These are phyloP conservation scores for Vanessa tameamea DNA, from an alignment of 1,140 invertebrate species.

Conservation along the genomic window DNA sequence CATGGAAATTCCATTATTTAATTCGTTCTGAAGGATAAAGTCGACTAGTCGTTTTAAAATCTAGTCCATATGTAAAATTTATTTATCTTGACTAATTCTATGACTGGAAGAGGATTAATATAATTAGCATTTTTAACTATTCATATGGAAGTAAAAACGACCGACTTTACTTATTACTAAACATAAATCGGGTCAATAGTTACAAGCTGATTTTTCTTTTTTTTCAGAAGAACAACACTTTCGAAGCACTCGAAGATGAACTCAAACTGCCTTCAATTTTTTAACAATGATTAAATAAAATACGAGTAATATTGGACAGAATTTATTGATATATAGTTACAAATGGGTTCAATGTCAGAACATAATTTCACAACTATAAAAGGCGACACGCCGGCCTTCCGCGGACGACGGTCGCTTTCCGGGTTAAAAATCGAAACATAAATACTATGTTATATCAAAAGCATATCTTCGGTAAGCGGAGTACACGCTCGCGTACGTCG, in stretches of 20 bases:
- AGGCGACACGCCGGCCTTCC: conserved; percentile 5
- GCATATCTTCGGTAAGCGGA: conserved; percentile 63
- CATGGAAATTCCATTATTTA: too few relatives aligned
- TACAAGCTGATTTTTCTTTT: background rate
- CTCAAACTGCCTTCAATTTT: conserved; percentile 2
- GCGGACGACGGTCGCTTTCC: conserved; percentile 30
- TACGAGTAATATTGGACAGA: conserved; percentile 66
- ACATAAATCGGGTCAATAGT: too few relatives aligned
- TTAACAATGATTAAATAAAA: conserved; percentile 8
- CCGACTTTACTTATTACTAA: too few relatives aligned
- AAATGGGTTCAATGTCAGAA: conserved; percentile 68
- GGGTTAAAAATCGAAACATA: conserved; percentile 75
- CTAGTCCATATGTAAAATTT: too few relatives aligned
- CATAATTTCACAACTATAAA: conserved; percentile 52
- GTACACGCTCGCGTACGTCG: conserved; percentile 48
- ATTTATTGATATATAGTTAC: conserved; percentile 76
- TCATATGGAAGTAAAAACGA: too few relatives aligned
- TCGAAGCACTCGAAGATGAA: background rate
- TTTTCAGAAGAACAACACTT: conserved; percentile 19
- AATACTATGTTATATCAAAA: conserved; percentile 78
- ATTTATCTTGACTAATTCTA: too few relatives aligned
- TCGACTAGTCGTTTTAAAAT: too few relatives aligned
- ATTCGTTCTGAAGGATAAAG: too few relatives aligned
- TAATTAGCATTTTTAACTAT: too few relatives aligned
- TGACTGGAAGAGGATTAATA: too few relatives aligned